Evolutionary conservation across 2,797 vertebrate species (phyloP).

Genomic region (Acipenser ruthenus): DNA sequence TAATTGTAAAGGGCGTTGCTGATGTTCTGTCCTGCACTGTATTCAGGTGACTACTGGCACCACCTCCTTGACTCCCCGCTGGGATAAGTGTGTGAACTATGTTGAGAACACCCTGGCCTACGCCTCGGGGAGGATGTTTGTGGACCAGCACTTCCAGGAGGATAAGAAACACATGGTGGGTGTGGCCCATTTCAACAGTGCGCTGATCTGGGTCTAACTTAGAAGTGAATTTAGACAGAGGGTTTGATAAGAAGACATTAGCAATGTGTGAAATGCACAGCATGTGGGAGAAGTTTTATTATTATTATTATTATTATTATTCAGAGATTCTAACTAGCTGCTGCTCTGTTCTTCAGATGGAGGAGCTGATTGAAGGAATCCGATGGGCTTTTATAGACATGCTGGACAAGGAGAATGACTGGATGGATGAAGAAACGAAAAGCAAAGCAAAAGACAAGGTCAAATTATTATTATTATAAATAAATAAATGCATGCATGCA

Average conservation of each 20-base stretch:
- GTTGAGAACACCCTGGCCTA: constrained; percentile 81
- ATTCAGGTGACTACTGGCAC: constrained; percentile 83
- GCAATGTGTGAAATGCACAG: too few species aligned
- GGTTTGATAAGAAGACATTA: too few species aligned
- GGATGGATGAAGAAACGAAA: constrained; percentile 89
- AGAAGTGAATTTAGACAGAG: too few species aligned
- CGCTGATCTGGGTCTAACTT: too few species aligned
- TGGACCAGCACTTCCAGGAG: constrained; percentile 86
- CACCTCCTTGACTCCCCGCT: constrained; percentile 81
- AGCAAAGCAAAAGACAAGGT: constrained; percentile 84
- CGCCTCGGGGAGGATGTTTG: constrained; percentile 83
- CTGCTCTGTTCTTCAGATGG: constrained; percentile 69
- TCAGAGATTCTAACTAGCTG: not conserved
- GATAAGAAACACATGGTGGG: constrained; percentile 90
- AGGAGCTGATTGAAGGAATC: constrained; percentile 81
- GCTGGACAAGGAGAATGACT: constrained; percentile 85
- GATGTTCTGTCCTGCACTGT: not conserved
- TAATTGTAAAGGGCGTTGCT: too few species aligned
- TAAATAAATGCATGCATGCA: too few species aligned
- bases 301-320: not conserved
- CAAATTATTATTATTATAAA: constrained; percentile 13
- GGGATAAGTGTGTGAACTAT: constrained; percentile 94
- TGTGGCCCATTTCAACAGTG: not conserved
- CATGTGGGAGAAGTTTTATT: too few species aligned
- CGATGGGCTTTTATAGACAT: constrained; percentile 95